These are phyloP conservation scores for Delphinus delphis DNA, from an alignment of 2,113 vertebrate species.

Conservation along the genomic window DNA sequence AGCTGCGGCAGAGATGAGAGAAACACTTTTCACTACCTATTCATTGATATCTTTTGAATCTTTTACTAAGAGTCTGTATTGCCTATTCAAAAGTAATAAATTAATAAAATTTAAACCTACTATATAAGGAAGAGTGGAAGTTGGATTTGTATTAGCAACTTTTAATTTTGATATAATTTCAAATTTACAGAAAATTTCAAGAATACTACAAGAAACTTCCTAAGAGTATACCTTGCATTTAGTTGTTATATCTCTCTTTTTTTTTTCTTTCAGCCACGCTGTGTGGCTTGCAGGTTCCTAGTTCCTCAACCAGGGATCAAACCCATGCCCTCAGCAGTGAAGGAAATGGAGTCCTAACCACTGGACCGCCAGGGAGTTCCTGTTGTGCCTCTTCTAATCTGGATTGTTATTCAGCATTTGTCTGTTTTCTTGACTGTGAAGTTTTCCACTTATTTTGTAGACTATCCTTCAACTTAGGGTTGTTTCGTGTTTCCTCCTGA, in stretches of 20 bases:
- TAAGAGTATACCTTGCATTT: background rate
- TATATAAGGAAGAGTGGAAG: background rate
- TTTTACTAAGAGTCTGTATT: background rate
- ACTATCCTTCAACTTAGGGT: background rate
- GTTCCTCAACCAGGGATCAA: too few species aligned
- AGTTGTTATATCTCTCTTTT: background rate
- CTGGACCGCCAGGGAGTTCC: too few species aligned
- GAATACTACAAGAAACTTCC: background rate
- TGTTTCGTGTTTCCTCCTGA: background rate
- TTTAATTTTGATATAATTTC: slow-evolving; percentile 19
- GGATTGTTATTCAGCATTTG: background rate
- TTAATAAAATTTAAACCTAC: background rate
- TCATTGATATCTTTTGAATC: background rate
- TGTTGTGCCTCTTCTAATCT: background rate
- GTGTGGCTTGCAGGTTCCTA: too few species aligned
- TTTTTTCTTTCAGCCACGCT: too few species aligned
- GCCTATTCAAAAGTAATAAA: background rate
- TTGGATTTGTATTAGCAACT: slow-evolving; percentile 23
- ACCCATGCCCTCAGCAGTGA: too few species aligned
- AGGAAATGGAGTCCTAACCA: too few species aligned
- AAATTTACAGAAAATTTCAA: background rate
- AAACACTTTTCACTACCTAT: background rate
- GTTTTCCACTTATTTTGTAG: background rate
- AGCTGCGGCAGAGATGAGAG: background rate
- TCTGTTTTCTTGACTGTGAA: background rate